Evolutionary conservation across 1,140 invertebrate genomes (phyloP).

Genomic region (Colletes gigas): DNA sequence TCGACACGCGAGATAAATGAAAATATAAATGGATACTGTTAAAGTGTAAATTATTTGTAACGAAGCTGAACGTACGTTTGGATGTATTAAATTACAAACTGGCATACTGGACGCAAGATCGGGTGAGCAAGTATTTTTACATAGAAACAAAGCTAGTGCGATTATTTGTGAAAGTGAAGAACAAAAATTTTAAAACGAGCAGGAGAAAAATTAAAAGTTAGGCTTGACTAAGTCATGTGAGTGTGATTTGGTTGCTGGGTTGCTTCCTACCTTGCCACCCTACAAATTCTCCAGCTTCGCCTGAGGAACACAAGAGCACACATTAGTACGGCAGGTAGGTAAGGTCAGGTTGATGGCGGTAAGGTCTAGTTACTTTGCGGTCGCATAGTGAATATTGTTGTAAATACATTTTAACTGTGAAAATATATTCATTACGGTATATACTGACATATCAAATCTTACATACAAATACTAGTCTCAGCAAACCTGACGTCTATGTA

Average conservation of each 20-base stretch:
- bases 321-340: constrained; percentile 82
- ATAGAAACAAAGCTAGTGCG: constrained; percentile 68
- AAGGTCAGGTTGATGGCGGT: constrained; percentile 80
- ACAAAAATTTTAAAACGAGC: constrained; percentile 63
- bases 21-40: not conserved
- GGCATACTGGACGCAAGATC: constrained; percentile 62
- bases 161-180: constrained; percentile 58
- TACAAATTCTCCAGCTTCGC: constrained; percentile 91
- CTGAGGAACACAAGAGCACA: constrained; percentile 84
- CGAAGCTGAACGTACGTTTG: constrained; percentile 8
- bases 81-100: constrained; percentile 40
- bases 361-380: constrained; percentile 80
- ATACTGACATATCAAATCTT: not conserved
- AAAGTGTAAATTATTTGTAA: not conserved
- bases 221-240: constrained; percentile 78
- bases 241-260: constrained; percentile 81
- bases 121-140: constrained; percentile 53
- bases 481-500: not conserved
- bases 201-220: constrained; percentile 67
- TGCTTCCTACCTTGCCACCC: constrained; percentile 90
- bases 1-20: not conserved
- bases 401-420: constrained; percentile 29
- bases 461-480: not conserved
- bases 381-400: constrained; percentile 69
- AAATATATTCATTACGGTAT: constrained; percentile 14